Evolutionary conservation across 2,888 invertebrate species (phyloP).

Genomic region (Plebejus melissa): DNA sequence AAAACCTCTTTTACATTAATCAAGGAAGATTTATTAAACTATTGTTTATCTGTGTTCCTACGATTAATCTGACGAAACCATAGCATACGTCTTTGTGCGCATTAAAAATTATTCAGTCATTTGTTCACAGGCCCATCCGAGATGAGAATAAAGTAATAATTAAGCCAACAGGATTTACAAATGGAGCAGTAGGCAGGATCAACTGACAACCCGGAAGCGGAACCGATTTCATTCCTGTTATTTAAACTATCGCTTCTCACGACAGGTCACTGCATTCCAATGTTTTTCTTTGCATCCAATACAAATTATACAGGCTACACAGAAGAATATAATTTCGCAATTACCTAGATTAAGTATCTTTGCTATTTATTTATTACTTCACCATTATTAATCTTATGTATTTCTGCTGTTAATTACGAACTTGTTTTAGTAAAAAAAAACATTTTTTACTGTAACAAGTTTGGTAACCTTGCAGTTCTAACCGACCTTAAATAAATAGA

Average conservation of each 20-base stretch:
- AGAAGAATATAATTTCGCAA: neutral
- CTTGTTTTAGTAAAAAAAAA: too few species aligned
- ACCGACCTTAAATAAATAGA: too few species aligned
- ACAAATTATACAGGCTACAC: neutral
- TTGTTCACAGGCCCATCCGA: neutral
- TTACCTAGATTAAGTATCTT: neutral
- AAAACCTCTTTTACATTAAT: neutral
- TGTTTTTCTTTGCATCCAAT: neutral
- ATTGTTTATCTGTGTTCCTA: neutral
- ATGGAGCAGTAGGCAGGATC: neutral
- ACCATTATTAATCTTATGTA: neutral
- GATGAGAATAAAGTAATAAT: neutral
- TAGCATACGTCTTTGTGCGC: neutral
- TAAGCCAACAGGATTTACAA: neutral
- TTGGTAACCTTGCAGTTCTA: too few species aligned
- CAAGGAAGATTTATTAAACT: conserved; percentile 9
- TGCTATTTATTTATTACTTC: neutral
- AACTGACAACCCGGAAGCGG: neutral
- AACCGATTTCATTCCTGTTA: neutral
- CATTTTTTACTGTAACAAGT: too few species aligned
- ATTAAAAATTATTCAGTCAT: neutral
- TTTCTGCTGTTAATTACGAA: neutral
- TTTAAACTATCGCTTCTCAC: neutral
- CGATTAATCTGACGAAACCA: neutral
- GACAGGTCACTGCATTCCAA: neutral